A percentile compares a stretch with the other conserved stretches of the same genome.
Evolutionary conservation across 1,140 invertebrate genomes (phyloP).

Genomic region (Meloidogyne hapla): DNA sequence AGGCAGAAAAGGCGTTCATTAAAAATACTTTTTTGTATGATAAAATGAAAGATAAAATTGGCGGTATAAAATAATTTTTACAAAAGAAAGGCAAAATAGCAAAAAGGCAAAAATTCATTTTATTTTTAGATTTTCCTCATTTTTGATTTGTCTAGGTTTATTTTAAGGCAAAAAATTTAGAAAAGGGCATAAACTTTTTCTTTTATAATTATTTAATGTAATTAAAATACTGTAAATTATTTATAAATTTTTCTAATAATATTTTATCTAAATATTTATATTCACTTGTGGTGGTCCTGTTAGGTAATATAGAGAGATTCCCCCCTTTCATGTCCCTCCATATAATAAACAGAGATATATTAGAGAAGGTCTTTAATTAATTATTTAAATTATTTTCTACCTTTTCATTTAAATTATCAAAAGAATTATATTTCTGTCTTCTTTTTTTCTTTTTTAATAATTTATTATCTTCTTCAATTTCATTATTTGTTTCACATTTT

Average conservation of each 20-base stretch:
- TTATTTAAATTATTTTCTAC: not conserved
- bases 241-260: no score
- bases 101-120: not conserved
- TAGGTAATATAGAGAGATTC: no score
- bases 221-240: no score
- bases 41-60: not conserved
- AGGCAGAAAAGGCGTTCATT: not conserved
- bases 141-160: not conserved
- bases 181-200: no score
- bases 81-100: not conserved
- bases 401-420: not conserved
- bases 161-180: not conserved
- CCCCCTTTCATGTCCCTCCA: no score
- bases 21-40: not conserved
- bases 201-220: no score
- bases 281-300: no score
- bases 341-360: no score
- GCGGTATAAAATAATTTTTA: not conserved
- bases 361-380: no score
- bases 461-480: constrained; percentile 4
- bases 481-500: not conserved
- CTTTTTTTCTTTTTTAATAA: constrained; percentile 4
- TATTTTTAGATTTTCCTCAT: no score
- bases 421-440: not conserved
- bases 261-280: no score